Conservation (phyloP, 2,888 invertebrate species). For the Ornithoptera alexandrae region DNA sequence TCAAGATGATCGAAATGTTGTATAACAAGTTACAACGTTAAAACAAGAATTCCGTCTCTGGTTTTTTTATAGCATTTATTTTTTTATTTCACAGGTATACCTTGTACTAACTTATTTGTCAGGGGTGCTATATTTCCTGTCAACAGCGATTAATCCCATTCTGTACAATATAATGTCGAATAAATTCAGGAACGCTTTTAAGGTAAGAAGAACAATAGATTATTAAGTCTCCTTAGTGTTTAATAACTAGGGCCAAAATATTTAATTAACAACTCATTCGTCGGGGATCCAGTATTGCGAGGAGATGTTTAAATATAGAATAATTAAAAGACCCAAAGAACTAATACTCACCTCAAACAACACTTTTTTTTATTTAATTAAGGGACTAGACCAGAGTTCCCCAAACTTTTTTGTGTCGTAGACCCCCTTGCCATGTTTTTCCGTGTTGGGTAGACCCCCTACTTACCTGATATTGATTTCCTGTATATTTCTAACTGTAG, state of each 20-base stretch:
- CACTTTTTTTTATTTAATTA: too few relatives aligned
- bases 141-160: constrained; percentile 95
- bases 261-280: neutral
- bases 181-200: constrained; percentile 95
- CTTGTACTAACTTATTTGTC: constrained; percentile 88
- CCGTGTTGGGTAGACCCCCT: too few relatives aligned
- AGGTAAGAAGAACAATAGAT: constrained; percentile 78
- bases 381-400: too few relatives aligned
- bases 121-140: constrained; percentile 94
- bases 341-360: neutral
- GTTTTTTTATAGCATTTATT: constrained; percentile 8
- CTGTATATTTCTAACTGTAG: too few relatives aligned
- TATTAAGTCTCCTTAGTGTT: neutral
- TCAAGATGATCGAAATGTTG: constrained; percentile 9
- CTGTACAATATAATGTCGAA: constrained; percentile 98
- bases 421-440: too few relatives aligned
- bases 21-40: constrained; percentile 10
- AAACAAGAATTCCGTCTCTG: constrained; percentile 25
- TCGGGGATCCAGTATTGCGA: neutral
- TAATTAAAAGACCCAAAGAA: neutral
- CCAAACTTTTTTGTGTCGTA: too few relatives aligned
- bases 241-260: neutral
- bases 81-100: constrained; percentile 76
- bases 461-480: too few relatives aligned
- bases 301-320: neutral